Percentiles rank a stretch among this genome's conserved stretches.
These are phyloP conservation scores for Perizoma flavofasciatum DNA, from an alignment of 2,888 invertebrate genomes.

Conservation along the genomic window DNA sequence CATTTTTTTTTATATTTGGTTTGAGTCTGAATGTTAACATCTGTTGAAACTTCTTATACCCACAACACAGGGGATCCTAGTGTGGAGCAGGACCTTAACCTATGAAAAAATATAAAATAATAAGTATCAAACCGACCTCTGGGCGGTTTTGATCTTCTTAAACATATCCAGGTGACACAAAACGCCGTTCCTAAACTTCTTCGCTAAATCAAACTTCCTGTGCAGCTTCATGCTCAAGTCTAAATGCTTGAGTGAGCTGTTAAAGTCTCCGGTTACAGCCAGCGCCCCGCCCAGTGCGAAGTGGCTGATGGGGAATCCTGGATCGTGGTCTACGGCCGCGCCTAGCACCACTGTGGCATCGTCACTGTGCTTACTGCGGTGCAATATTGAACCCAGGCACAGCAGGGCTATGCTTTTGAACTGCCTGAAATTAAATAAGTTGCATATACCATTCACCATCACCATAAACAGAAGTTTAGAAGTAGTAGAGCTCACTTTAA, in stretches of 20 bases:
- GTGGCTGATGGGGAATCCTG: slow-evolving; percentile 84
- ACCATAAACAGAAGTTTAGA: no score
- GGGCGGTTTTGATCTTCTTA: slow-evolving; percentile 84
- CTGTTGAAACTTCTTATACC: no score
- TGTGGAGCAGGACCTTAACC: no score
- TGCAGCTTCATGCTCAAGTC: slow-evolving; percentile 87
- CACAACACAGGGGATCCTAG: no score
- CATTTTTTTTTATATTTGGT: no score
- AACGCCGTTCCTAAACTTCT: slow-evolving; percentile 85
- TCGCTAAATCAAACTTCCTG: slow-evolving; percentile 85
- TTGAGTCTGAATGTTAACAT: no score
- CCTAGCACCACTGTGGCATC: slow-evolving; percentile 89
- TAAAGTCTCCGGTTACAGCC: slow-evolving; percentile 88
- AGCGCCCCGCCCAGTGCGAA: slow-evolving; percentile 90
- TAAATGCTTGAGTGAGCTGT: slow-evolving; percentile 84
- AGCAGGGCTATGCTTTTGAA: slow-evolving; percentile 89
- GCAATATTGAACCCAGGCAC: slow-evolving; percentile 89
- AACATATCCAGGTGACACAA: slow-evolving; percentile 87
- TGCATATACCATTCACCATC: no score
- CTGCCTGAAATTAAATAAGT: slow-evolving; percentile 72
- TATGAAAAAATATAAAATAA: no score
- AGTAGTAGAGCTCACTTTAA: no score
- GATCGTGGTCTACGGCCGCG: slow-evolving; percentile 89
- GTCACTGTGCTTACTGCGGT: slow-evolving; percentile 86
- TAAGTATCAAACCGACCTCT: slow-evolving; percentile 75